These are phyloP conservation scores for Ctena decussata DNA, from an alignment of 2,888 invertebrate genomes.

Conservation along the genomic window DNA sequence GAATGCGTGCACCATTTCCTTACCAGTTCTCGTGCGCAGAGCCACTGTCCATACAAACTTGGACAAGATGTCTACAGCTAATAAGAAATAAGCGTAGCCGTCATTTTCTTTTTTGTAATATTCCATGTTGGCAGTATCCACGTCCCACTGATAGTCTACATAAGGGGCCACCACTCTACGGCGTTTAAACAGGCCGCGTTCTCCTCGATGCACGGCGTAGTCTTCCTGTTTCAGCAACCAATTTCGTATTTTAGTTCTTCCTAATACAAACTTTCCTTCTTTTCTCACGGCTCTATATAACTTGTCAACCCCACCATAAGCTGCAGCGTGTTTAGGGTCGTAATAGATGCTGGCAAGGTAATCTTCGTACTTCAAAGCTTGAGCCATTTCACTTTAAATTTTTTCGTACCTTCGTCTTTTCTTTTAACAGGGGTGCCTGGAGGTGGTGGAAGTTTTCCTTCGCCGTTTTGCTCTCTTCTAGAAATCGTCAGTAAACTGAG, in stretches of 20 bases:
- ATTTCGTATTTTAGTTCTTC: constrained; percentile 22
- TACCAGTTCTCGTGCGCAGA: constrained; percentile 33
- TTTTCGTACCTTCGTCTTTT: background rate
- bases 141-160: constrained; percentile 60
- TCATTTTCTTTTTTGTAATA: constrained; percentile 48
- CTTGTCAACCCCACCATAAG: constrained; percentile 41
- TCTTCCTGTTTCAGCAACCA: constrained; percentile 46
- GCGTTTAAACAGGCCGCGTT: constrained; percentile 37
- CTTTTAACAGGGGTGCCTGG: constrained; percentile 22
- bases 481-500: background rate
- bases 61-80: constrained; percentile 39
- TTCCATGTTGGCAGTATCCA: too few relatives aligned
- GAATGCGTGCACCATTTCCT: constrained; percentile 42
- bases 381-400: constrained; percentile 11
- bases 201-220: constrained; percentile 47
- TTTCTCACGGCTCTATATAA: constrained; percentile 38
- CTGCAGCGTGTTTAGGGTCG: constrained; percentile 29
- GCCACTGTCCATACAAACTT: constrained; percentile 41
- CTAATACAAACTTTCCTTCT: constrained; percentile 33
- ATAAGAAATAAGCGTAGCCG: constrained; percentile 38
- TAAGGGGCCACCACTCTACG: constrained; percentile 32
- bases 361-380: background rate
- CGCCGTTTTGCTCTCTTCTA: background rate
- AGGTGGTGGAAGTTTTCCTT: constrained; percentile 19
- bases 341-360: constrained; percentile 41